Conservation (phyloP, 2,888 invertebrate genomes). For the Timandra comae region DNA sequence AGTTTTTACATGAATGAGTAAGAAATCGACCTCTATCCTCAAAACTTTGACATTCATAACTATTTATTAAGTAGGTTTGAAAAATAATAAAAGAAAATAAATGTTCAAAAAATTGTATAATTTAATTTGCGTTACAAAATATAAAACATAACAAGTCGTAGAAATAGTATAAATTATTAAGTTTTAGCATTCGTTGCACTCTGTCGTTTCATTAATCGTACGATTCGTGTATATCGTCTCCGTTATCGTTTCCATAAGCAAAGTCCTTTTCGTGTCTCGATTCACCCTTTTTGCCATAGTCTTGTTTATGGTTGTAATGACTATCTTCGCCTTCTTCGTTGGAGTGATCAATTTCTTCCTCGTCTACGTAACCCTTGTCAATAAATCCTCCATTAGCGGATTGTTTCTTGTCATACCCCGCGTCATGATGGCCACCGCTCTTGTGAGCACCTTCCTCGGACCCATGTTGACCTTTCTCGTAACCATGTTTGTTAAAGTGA, state of each 20-base stretch:
- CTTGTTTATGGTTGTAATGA: slow-evolving; percentile 71
- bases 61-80: neutral
- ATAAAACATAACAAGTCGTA: slow-evolving; percentile 72
- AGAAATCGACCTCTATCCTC: too few relatives aligned
- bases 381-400: slow-evolving; percentile 76
- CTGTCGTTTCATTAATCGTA: slow-evolving; percentile 33
- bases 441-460: slow-evolving; percentile 74
- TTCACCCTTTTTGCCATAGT: slow-evolving; percentile 74
- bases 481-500: slow-evolving; percentile 79
- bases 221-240: slow-evolving; percentile 41
- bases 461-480: slow-evolving; percentile 71
- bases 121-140: slow-evolving; percentile 53
- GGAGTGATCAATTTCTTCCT: slow-evolving; percentile 72
- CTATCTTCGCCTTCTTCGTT: slow-evolving; percentile 75
- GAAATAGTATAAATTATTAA: too few relatives aligned
- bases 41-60: too few relatives aligned
- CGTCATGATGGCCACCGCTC: slow-evolving; percentile 73
- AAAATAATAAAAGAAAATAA: neutral
- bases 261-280: slow-evolving; percentile 64
- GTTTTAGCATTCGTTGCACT: slow-evolving; percentile 31
- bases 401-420: slow-evolving; percentile 68
- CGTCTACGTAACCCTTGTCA: slow-evolving; percentile 75
- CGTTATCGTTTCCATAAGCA: slow-evolving; percentile 53
- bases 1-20: too few relatives aligned
- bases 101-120: slow-evolving; percentile 9